Evolutionary conservation across 2,797 vertebrate species (phyloP), one percentile per base, ranked within the genome.

Genomic region (Aselliscus stoliczkanus): DNA sequence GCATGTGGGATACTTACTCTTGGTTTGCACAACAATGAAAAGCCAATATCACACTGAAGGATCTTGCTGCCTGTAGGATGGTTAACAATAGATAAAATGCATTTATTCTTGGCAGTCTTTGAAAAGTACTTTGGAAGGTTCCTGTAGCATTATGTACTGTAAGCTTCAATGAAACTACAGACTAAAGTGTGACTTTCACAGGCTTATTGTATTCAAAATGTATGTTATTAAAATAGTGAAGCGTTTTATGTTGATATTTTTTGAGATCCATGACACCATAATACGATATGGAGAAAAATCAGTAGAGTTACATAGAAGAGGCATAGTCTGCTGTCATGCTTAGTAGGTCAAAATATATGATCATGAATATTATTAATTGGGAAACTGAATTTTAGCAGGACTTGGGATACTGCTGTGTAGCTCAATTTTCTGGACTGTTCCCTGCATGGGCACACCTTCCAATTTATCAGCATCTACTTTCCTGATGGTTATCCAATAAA

Each of bases 51-150:
- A 88, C 70, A 86, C 37, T 91, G 37, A 18, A 90, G 75, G 81
- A 93, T 96, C 94, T 97, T 89, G 52, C 62, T 96, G 93, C 42
- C 93, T 96, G 7, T 76, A 83, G 77, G 88, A 92, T 73, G 7
- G 75, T 76, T 95, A 97, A 86, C 90, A 97, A 89, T 86, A 90
- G 77, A 92, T 82, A 94, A 94, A 95, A 90, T 2, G 44, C 62
- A 88, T 62, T 88, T 91, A 90, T 96, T 97, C 82, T 85, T 95
- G 88, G 75, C 75, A 89, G 39, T 67, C 54, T 96, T 89, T 97
- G 65, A 76, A 96, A 92, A 95, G 23, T 77, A 96, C 90, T 79
- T 95, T 94, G n/a, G 93, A 96, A 90, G 96, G 92, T 96, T 90
- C 72, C 50, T 47, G 21, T 85, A 95, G 89, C 44, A 90, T 89